Base-by-base conservation (phyloP, 92 coral and sea anemone genomes). In the Bergia puertoricense region DNA sequence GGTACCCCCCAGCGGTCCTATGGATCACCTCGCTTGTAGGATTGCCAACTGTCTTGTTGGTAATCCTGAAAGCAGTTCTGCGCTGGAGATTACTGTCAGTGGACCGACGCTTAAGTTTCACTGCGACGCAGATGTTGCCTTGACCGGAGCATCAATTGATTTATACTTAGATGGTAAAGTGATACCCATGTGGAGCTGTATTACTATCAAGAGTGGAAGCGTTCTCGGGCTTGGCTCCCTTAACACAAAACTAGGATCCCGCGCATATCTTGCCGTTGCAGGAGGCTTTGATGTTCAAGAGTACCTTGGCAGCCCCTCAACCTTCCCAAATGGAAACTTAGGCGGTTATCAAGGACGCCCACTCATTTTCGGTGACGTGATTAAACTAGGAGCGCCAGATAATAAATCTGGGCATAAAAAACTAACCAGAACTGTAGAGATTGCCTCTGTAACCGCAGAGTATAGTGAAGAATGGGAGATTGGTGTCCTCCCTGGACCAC, bases 401-500 rank as follows among this genome's bases (percentile, higher is more conserved):
- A 30, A 42, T 38, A 6, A 6, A 22, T 45, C 23, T 6, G 18
- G 9, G 37, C 77, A 16, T 38, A 67, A 37, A 8, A 36, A 51
- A 39, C 13, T 11, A 66, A 74, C 76, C 51, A 59, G 50, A 86
- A 2, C 14, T 59, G n/a, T 73, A 39, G 56, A 90, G 48, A 43
- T 82, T 8, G 44, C 79, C 43, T 7, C 38, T 41, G 37, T 84
- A 30, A 78, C 43, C 8, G 81, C 85, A 37, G 89, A 88, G 57
- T 92, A 90, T 46, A 45, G 93, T 45, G 72, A 85, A 51, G 46
- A 88, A 8, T 92, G 95, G 95, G 74, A 76, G 56, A 90, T 92
- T 3, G 90, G 92, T 38, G 95, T 92, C 57, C 89, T 92, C 30
- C 95, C 95, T 90, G 95, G 95, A 50, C 95, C 95, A 2, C 92